phyloP scores from a whole-genome alignment of 2,113 vertebrate genomes.

The Neogobius melanostomus region DNA sequence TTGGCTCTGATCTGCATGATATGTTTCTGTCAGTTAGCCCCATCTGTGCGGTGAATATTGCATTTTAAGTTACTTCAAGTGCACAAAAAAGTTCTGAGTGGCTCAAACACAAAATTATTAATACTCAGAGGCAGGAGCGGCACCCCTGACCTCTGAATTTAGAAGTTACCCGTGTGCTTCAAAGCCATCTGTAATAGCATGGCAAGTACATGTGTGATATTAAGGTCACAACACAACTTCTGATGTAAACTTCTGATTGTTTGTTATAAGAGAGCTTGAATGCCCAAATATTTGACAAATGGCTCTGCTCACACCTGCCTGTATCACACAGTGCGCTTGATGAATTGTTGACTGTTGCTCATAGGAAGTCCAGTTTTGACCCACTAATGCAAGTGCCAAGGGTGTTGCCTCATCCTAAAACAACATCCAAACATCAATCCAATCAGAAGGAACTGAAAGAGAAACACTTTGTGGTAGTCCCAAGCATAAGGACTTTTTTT shows the following conservation, averaged over 20 bases:
- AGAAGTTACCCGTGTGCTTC: neutral
- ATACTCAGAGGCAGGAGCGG: neutral
- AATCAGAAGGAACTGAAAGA: neutral
- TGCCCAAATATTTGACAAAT: slow-evolving; percentile 67
- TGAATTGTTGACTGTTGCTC: slow-evolving; percentile 64
- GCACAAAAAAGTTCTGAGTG: too few species aligned
- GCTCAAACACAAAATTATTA: neutral
- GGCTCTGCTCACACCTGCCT: slow-evolving; percentile 57
- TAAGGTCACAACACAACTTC: slow-evolving; percentile 3
- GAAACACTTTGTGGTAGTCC: neutral
- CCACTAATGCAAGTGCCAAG: slow-evolving; percentile 33
- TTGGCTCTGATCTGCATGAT: too few species aligned
- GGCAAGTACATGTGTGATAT: slow-evolving; percentile 10
- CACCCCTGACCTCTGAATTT: neutral
- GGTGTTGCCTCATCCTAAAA: slow-evolving; percentile 19
- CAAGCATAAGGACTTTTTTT: neutral
- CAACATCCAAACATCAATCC: neutral
- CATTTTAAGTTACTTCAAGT: neutral
- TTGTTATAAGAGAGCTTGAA: slow-evolving; percentile 12
- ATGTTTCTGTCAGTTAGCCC: too few species aligned
- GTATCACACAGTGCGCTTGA: slow-evolving; percentile 71
- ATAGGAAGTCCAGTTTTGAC: slow-evolving; percentile 54
- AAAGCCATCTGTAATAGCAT: neutral
- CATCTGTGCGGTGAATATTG: too few species aligned
- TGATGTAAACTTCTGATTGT: neutral